Percentiles rank a stretch among this genome's conserved stretches.
phyloP scores from a whole-genome alignment of 2,888 invertebrate species.

The Ecdyonurus torrentis region DNA sequence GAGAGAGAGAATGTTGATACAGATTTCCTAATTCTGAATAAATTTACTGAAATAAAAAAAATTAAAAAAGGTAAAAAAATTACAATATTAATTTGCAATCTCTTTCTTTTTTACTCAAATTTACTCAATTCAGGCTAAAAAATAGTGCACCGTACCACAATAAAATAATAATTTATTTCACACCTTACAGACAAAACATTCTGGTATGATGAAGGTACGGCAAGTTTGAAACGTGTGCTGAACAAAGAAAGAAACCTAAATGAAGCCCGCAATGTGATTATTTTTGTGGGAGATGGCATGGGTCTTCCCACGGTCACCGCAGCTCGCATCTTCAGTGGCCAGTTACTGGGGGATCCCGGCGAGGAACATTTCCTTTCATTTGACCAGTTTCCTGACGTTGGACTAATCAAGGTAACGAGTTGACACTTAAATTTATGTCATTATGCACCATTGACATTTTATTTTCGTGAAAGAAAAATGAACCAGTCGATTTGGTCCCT shows the following conservation, averaged over 20 bases:
- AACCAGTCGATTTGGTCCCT: too few species aligned
- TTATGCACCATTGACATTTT: too few species aligned
- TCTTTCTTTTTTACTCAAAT: too few species aligned
- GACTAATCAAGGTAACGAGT: constrained; percentile 9
- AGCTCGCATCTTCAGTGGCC: constrained; percentile 33
- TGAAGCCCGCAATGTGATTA: constrained; percentile 41
- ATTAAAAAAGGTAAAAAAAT: too few species aligned
- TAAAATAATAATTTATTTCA: not conserved
- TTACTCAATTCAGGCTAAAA: too few species aligned
- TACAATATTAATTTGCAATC: too few species aligned
- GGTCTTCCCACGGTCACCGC: constrained; percentile 43
- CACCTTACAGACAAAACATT: not conserved
- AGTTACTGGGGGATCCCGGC: not conserved
- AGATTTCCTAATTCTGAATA: too few species aligned
- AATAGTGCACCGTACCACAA: not conserved
- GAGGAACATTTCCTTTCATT: constrained; percentile 1
- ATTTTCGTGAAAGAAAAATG: too few species aligned
- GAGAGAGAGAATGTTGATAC: too few species aligned
- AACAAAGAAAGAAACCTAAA: constrained; percentile 15
- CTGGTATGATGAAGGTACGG: constrained; percentile 1
- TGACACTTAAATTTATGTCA: too few species aligned
- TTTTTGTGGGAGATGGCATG: constrained; percentile 54
- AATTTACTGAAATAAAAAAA: too few species aligned
- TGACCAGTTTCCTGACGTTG: constrained; percentile 4
- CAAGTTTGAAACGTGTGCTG: constrained; percentile 15